Conservation (phyloP, 1,140 invertebrate genomes). For the Anoplophora glabripennis region DNA sequence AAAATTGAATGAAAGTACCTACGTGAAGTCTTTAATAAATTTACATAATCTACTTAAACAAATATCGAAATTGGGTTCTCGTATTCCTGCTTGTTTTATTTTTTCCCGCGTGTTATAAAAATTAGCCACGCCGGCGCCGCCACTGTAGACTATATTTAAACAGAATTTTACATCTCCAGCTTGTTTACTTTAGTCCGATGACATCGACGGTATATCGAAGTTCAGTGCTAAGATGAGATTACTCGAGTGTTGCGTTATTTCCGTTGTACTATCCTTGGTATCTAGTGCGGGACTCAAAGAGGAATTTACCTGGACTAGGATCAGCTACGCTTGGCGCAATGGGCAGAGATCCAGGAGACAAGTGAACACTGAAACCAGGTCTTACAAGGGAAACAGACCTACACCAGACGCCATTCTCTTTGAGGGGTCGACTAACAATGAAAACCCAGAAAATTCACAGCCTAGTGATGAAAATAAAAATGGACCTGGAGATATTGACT, state of each 20-base stretch:
- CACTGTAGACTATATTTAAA: no score
- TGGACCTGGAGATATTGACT: neutral
- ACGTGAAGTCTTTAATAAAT: no score
- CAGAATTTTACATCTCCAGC: no score
- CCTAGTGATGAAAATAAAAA: no score
- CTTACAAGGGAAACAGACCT: neutral
- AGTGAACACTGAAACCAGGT: neutral
- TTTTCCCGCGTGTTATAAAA: no score
- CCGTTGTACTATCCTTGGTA: neutral
- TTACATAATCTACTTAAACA: no score
- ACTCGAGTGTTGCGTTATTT: neutral
- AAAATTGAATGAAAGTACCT: no score
- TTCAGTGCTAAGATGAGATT: neutral
- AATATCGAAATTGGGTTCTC: no score
- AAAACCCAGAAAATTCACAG: slow-evolving; percentile 1
- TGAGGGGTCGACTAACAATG: neutral
- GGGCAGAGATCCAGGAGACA: neutral
- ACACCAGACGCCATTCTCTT: neutral
- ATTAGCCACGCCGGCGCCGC: no score
- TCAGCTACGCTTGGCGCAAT: slow-evolving; percentile 36
- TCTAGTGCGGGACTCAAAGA: slow-evolving; percentile 24
- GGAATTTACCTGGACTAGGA: slow-evolving; percentile 45
- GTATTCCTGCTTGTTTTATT: no score
- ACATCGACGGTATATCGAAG: neutral
- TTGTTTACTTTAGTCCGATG: slow-evolving; percentile 1